A percentile compares a stretch with the other conserved stretches of the same genome.
Evolutionary conservation across 2,888 invertebrate species (phyloP).

Genomic region (Opisthograptis luteolata): DNA sequence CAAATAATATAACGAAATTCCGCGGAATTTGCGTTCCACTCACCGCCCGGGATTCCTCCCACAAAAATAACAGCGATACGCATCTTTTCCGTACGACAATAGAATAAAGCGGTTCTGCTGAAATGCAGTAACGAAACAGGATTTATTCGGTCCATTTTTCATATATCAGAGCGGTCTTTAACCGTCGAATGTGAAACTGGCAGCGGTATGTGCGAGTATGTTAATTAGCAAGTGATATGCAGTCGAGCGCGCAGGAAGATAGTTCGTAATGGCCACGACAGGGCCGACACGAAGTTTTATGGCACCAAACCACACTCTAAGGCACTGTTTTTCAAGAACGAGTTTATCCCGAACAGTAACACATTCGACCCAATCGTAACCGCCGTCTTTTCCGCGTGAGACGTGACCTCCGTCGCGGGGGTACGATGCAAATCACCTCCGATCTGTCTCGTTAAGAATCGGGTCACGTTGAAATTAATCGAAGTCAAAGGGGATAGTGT

Average conservation of each 20-base stretch:
- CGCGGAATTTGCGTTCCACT: slow-evolving; percentile 64
- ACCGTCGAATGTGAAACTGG: slow-evolving; percentile 49
- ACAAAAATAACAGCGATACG: slow-evolving; percentile 53
- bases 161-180: slow-evolving; percentile 44
- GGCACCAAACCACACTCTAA: slow-evolving; percentile 40
- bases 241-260: slow-evolving; percentile 44
- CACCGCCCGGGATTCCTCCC: slow-evolving; percentile 43
- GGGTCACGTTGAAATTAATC: slow-evolving; percentile 28
- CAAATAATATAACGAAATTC: slow-evolving; percentile 73
- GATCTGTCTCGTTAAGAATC: slow-evolving; percentile 17
- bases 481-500: slow-evolving; percentile 1
- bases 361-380: slow-evolving; percentile 32
- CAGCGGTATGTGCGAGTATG: slow-evolving; percentile 44
- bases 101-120: slow-evolving; percentile 51
- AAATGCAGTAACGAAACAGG: slow-evolving; percentile 45
- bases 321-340: slow-evolving; percentile 43
- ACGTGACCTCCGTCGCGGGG: slow-evolving; percentile 24
- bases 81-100: slow-evolving; percentile 59
- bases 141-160: slow-evolving; percentile 41
- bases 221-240: slow-evolving; percentile 63
- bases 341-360: slow-evolving; percentile 18
- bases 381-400: slow-evolving; percentile 24
- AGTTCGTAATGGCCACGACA: slow-evolving; percentile 41
- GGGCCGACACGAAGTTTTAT: slow-evolving; percentile 44
- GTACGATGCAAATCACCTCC: slow-evolving; percentile 28